Percentiles rank a stretch among this genome's conserved stretches.
These are phyloP conservation scores for Cettia cetti DNA, from an alignment of 2,113 vertebrate genomes.

Conservation along the genomic window DNA sequence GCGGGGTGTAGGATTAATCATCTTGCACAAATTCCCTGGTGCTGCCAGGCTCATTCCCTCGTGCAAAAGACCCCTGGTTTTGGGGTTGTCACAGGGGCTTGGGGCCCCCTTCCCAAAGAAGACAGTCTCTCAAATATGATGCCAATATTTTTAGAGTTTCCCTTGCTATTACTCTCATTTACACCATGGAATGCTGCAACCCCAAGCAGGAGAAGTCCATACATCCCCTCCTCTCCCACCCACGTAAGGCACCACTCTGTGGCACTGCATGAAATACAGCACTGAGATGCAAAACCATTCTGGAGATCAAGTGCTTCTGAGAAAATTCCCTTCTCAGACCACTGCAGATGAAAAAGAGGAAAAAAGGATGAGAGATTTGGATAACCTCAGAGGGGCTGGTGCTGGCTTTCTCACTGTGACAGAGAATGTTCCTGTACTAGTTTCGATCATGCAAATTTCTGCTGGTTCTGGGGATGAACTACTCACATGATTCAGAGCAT, in stretches of 20 bases:
- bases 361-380: neutral
- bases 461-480: neutral
- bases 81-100: neutral
- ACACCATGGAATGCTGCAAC: fast-evolving
- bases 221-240: neutral
- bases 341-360: neutral
- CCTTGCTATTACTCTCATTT: neutral
- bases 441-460: neutral
- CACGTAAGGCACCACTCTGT: fast-evolving
- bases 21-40: neutral
- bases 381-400: neutral
- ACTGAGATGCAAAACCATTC: neutral
- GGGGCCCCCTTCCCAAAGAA: neutral
- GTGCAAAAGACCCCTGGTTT: fast-evolving
- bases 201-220: neutral
- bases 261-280: neutral
- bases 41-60: neutral
- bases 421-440: fast-evolving
- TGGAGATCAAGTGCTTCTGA: neutral
- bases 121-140: neutral
- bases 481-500: neutral
- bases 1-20: fast-evolving
- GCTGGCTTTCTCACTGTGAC: neutral
- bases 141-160: neutral
- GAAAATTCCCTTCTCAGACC: neutral